phyloP scores from a whole-genome alignment of 2,888 invertebrate genomes.

The Baccha elongata region DNA sequence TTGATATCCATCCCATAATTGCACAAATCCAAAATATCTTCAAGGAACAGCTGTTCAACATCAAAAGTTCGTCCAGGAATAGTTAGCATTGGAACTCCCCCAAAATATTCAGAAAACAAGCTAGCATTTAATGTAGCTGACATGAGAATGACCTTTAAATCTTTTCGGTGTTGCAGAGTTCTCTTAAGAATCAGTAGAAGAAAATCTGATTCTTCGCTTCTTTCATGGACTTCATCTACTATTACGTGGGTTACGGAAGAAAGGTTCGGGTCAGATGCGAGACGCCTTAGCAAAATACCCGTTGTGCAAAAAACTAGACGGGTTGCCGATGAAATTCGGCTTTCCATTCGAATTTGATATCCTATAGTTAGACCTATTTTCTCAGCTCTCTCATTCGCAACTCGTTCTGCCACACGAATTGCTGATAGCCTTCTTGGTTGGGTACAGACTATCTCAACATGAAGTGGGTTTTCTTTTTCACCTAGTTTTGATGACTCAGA shows the following conservation, averaged over 20 bases:
- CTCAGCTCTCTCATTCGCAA: conserved; percentile 93
- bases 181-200: conserved; percentile 91
- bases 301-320: conserved; percentile 96
- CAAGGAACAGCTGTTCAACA: conserved; percentile 90
- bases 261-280: conserved; percentile 90
- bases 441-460: conserved; percentile 94
- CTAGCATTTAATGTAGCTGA: conserved; percentile 95
- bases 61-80: conserved; percentile 94
- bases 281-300: conserved; percentile 92
- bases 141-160: conserved; percentile 94
- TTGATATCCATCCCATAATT: conserved; percentile 86
- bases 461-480: conserved; percentile 83
- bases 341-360: conserved; percentile 91
- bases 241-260: conserved; percentile 91
- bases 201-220: conserved; percentile 95
- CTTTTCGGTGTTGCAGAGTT: conserved; percentile 87
- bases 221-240: conserved; percentile 96
- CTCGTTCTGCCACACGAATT: conserved; percentile 95
- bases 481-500: conserved; percentile 82
- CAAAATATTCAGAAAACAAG: conserved; percentile 92
- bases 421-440: conserved; percentile 96
- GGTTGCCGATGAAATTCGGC: conserved; percentile 89
- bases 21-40: conserved; percentile 89
- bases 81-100: conserved; percentile 88
- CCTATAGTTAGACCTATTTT: conserved; percentile 83